Evolutionary conservation across 2,113 vertebrate genomes (phyloP).

Genomic region (Elachura formosa): DNA sequence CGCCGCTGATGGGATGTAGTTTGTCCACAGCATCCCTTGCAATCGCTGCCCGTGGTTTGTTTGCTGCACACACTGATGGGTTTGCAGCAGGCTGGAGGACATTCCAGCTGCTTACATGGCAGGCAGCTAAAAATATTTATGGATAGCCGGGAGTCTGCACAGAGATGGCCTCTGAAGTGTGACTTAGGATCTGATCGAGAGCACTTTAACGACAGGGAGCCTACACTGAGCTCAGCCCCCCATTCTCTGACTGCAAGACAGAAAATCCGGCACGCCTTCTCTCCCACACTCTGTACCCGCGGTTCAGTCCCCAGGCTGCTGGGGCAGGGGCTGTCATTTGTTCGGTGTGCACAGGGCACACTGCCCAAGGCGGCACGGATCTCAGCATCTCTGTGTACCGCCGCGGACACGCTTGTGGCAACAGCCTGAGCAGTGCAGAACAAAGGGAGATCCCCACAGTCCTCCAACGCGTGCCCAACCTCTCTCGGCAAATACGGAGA

Average conservation of each 20-base stretch:
- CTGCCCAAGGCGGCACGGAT: background rate
- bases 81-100: background rate
- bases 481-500: background rate
- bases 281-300: background rate
- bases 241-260: background rate
- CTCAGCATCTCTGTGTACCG: background rate
- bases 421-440: no score
- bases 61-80: background rate
- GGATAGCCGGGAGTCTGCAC: background rate
- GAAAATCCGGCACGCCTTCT: background rate
- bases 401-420: rapidly evolving
- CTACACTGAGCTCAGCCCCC: background rate
- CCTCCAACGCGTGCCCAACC: rapidly evolving
- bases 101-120: background rate
- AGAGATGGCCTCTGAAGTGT: background rate
- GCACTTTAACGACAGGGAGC: background rate
- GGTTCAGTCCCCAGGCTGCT: background rate
- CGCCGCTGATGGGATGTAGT: rapidly evolving
- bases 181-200: background rate
- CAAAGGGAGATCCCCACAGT: background rate
- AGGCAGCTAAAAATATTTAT: background rate
- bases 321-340: background rate
- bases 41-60: background rate
- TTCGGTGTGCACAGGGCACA: background rate
- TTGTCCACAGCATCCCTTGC: background rate